phyloP scores from a whole-genome alignment of 2,113 vertebrate genomes.

The Peromyscus maniculatus region DNA sequence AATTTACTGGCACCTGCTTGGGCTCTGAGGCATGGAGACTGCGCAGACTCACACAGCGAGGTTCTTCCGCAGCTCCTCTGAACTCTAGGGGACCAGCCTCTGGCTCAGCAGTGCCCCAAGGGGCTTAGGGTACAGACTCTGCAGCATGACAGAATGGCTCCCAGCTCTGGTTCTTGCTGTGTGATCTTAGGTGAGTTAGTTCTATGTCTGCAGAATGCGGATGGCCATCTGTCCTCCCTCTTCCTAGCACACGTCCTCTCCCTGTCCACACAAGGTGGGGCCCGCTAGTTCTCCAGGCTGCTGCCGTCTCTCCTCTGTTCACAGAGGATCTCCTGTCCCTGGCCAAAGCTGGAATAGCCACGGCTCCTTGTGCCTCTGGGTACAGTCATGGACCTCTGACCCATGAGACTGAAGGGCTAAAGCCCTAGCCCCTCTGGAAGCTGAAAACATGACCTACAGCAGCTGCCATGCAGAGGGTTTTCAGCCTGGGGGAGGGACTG shows the following conservation, averaged over 20 bases:
- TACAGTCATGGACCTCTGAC: neutral
- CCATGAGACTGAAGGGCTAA: neutral
- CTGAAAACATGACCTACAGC: neutral
- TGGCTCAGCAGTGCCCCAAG: neutral
- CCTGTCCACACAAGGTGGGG: neutral
- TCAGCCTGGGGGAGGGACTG: no score
- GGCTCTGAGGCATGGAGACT: neutral
- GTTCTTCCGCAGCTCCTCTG: neutral
- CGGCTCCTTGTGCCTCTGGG: neutral
- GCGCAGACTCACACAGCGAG: neutral
- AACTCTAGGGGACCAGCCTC: neutral
- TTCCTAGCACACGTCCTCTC: neutral
- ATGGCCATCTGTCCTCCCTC: neutral
- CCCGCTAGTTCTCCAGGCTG: neutral
- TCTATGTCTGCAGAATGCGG: neutral
- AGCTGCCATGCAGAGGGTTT: neutral
- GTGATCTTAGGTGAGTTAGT: neutral
- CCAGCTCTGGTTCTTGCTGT: neutral
- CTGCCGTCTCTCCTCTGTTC: rapidly evolving
- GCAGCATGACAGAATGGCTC: neutral
- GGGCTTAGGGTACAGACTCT: neutral
- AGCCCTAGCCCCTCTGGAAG: neutral
- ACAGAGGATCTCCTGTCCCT: no score
- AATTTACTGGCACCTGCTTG: neutral
- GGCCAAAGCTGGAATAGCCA: neutral